phyloP scores from a whole-genome alignment of 1,140 invertebrate genomes.

The Pristionchus pacificus region DNA sequence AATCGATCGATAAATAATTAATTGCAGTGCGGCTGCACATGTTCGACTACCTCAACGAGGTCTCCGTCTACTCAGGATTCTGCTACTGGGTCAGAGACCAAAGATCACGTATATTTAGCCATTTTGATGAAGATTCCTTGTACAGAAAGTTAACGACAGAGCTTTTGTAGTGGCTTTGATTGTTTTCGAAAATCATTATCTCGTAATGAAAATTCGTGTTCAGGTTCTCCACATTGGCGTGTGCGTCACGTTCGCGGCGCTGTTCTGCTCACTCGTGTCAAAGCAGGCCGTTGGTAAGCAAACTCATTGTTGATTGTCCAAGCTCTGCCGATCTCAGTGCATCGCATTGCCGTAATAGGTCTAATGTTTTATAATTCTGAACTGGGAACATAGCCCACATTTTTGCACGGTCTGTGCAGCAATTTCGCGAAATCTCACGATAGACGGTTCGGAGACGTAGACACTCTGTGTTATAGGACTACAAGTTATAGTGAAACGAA shows the following conservation, averaged over 20 bases:
- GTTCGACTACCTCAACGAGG: background rate
- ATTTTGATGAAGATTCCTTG: background rate
- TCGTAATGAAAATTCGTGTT: constrained; percentile 28
- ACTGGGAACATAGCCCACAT: too few species aligned
- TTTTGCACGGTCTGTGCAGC: too few species aligned
- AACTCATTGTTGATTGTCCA: constrained; percentile 66
- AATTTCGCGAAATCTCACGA: too few species aligned
- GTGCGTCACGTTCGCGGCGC: constrained; percentile 11
- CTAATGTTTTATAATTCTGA: background rate
- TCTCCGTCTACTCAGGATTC: background rate
- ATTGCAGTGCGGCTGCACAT: background rate
- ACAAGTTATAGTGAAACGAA: too few species aligned
- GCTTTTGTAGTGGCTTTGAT: background rate
- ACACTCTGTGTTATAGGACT: too few species aligned
- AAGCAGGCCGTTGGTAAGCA: constrained; percentile 34
- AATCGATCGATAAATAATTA: background rate
- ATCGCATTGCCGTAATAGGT: background rate
- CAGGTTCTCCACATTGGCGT: constrained; percentile 29
- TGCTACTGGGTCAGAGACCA: background rate
- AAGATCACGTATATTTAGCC: background rate
- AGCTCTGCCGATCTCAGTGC: background rate
- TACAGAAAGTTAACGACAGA: background rate
- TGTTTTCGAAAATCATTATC: too few species aligned
- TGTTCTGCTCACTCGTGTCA: constrained; percentile 26
- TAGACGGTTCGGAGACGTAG: background rate